Evolutionary conservation across 1,140 invertebrate species (phyloP), one percentile per base, ranked within the genome.

Genomic region (Calliphora vicina): DNA sequence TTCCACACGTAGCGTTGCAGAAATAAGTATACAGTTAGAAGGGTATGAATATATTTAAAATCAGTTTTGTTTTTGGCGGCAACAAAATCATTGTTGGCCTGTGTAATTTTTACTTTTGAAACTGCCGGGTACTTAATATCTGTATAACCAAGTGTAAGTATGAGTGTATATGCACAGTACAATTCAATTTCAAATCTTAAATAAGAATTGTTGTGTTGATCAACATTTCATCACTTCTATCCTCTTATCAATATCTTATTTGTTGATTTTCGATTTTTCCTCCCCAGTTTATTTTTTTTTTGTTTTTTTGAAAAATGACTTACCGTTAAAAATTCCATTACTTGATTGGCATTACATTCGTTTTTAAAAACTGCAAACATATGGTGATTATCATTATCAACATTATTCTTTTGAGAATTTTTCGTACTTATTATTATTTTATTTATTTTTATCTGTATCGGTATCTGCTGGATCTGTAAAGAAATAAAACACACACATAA

Each of bases 311-410:
- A 78, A 45, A 78, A 43, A 43, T 45, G 9, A 78, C 74, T 78
- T 78, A 78, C 74, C 35, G 42, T 78, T 78, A 78, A 78, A 78
- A 78, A 78, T 78, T 43, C 74, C 29, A 78, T 78, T 78, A 78
- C 74, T 43, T 78, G 35, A 78, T 78, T 78, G 74, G 74, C 42
- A 78, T 78, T 78, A 78, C 74, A 78, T 78, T 78, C 35, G 35
- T 43, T 78, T 78, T 78, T 78, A 78, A 78, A 43, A 78, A 45
- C 74, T 78, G 74, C 35, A 78, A 78, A 78, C 74, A 78, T 78
- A 43, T 78, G 74, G n/a, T 20, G 74, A 45, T 45, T 78, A 78
- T 78, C 74, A 78, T 76, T n/a, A 76, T n/a, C 73, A 76, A 0
- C 73, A 76, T 76, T 35, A 35, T 76, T 35, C 1, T 76, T n/a